phyloP scores from a whole-genome alignment of 2,888 invertebrate species.

The Parascotia fuliginaria region DNA sequence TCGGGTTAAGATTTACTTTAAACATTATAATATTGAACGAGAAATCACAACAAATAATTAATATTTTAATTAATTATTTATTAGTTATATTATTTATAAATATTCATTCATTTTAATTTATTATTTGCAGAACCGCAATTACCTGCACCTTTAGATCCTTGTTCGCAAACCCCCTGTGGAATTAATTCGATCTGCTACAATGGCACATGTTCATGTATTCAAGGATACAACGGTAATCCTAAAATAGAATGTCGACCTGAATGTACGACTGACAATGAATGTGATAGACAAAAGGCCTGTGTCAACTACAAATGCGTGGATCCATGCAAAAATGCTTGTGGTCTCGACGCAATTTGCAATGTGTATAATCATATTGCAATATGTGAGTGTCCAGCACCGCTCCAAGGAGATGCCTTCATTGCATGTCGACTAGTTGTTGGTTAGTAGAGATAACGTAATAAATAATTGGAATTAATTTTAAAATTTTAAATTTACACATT shows the following conservation, averaged over 20 bases:
- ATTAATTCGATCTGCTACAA: slow-evolving; percentile 86
- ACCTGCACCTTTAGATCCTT: slow-evolving; percentile 81
- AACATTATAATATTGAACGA: too few relatives aligned
- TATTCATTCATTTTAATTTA: slow-evolving; percentile 3
- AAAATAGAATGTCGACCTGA: slow-evolving; percentile 90
- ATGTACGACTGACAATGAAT: slow-evolving; percentile 91
- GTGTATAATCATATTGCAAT: slow-evolving; percentile 92
- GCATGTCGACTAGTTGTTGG: slow-evolving; percentile 87
- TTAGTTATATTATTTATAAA: too few relatives aligned
- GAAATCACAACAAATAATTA: too few relatives aligned
- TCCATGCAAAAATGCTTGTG: slow-evolving; percentile 91
- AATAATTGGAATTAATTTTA: too few relatives aligned
- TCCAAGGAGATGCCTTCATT: slow-evolving; percentile 92
- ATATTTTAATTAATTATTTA: too few relatives aligned
- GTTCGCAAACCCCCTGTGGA: slow-evolving; percentile 88
- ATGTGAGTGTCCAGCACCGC: slow-evolving; percentile 90
- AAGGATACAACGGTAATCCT: slow-evolving; percentile 88
- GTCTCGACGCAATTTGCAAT: slow-evolving; percentile 89
- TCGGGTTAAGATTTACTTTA: too few relatives aligned
- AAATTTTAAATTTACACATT: background rate
- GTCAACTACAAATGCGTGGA: slow-evolving; percentile 90
- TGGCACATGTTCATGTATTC: slow-evolving; percentile 87
- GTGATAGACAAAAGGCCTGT: slow-evolving; percentile 89
- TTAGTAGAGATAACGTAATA: slow-evolving; percentile 40
- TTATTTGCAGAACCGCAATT: slow-evolving; percentile 59